Base-by-base conservation (phyloP, 2,797 vertebrate genomes). In the Gallinago stenura region DNA sequence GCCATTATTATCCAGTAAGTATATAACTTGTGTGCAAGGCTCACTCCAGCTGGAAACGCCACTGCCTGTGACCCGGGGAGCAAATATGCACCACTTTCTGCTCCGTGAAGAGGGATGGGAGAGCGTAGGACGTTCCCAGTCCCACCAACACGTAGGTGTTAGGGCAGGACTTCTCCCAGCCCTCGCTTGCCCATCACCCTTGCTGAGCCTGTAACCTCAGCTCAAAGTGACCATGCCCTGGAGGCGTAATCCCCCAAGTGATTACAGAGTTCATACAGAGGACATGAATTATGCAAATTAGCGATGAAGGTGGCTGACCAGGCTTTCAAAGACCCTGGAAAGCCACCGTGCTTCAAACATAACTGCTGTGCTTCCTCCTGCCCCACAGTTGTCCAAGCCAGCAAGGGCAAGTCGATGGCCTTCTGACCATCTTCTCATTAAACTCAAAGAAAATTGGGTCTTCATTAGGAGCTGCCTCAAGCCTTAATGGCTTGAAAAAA, bases 391-490 rank as follows among this genome's bases (percentile, higher is more conserved):
- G 24, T 18, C 83, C 83, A 51, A 69, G 39, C 14, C 81, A 91
- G 37, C 48, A 45, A 39, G 45, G 45, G 53, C 51, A 90, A 65
- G 39, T 17, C 0, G 0, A 18, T 18, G 61, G 6, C 64, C 80
- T 80, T 31, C 81, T 70, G 18, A 58, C 35, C 68, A 57, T 16
- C 71, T 45, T 48, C 61, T 79, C 80, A 53, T 61, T 70, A 78
- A 86, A 86, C 12, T 81, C 51, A 24, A 43, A 77, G 43, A 64
- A 88, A 62, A 66, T 71, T 37, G 51, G 35, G 30, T 72, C 62
- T 91, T 87, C 37, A 73, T 80, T 48, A 86, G 79, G 76, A 93
- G 71, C 56, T 91, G 80, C 57, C 82, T 89, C 53, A 26, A 82
- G 71, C 22, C 58, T 39, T 57, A 89, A 43, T 2, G 3, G 50